These are phyloP conservation scores for Sturnus vulgaris DNA, from an alignment of 2,113 vertebrate species.

Conservation along the genomic window DNA sequence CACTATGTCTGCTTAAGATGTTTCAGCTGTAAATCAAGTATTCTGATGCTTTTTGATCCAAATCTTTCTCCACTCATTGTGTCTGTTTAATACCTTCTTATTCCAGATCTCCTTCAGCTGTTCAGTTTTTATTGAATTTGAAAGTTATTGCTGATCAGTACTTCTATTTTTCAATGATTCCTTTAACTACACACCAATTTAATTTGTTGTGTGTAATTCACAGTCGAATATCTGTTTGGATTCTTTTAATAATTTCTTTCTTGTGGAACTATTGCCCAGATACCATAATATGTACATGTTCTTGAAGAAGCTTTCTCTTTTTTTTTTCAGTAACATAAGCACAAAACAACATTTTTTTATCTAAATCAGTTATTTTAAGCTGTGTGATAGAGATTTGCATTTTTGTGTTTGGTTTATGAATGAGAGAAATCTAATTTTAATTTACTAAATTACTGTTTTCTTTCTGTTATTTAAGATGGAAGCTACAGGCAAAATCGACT, in stretches of 20 bases:
- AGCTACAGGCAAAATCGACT: constrained; percentile 69
- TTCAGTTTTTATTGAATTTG: neutral
- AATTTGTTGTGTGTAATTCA: neutral
- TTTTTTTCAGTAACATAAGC: neutral
- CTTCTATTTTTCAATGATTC: neutral
- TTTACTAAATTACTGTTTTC: neutral
- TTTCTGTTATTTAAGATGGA: constrained; percentile 64
- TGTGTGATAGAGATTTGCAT: neutral
- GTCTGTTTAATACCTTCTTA: neutral
- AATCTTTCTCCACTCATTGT: neutral
- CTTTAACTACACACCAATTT: neutral
- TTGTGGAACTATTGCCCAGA: neutral
- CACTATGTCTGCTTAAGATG: neutral
- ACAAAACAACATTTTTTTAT: neutral
- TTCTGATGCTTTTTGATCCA: neutral
- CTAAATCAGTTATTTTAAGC: neutral
- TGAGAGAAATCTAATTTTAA: neutral
- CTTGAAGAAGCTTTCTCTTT: neutral
- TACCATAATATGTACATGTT: rapidly evolving
- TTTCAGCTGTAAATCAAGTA: neutral
- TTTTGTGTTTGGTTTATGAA: neutral
- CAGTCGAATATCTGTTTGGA: neutral
- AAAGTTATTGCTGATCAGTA: neutral
- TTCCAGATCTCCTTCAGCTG: neutral
- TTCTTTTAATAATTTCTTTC: neutral